phyloP scores from a whole-genome alignment of 2,797 vertebrate genomes.

The Alauda arvensis region DNA sequence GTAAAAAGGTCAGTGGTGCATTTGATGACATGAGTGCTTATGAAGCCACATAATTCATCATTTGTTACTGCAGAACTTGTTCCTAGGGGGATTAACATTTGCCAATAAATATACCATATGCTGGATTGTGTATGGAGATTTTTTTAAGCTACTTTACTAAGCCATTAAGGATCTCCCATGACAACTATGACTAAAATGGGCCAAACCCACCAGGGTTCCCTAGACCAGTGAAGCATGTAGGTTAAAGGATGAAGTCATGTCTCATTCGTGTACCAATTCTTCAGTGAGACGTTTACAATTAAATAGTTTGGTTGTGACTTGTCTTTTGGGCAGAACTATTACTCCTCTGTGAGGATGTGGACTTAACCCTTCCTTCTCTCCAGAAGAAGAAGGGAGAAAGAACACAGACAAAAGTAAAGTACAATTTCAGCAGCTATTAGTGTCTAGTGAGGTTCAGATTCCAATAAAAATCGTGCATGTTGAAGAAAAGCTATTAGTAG shows the following conservation, averaged over 20 bases:
- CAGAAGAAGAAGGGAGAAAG: background rate
- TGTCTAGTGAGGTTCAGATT: background rate
- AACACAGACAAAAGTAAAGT: background rate
- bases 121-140: constrained; percentile 45
- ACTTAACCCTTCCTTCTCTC: constrained; percentile 26
- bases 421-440: background rate
- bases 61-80: constrained; percentile 55
- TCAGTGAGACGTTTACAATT: constrained; percentile 44
- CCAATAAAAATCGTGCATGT: background rate
- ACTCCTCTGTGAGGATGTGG: background rate
- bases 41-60: constrained; percentile 68
- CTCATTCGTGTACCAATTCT: constrained; percentile 43
- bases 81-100: constrained; percentile 56
- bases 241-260: constrained; percentile 66
- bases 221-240: constrained; percentile 29
- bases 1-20: constrained; percentile 63
- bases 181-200: constrained; percentile 50
- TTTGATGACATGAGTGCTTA: constrained; percentile 61
- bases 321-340: constrained; percentile 35
- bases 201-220: constrained; percentile 57
- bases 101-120: constrained; percentile 65
- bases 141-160: constrained; percentile 55
- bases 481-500: background rate
- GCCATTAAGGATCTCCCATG: constrained; percentile 57
- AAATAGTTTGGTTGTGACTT: constrained; percentile 54